Evolutionary conservation across 2,113 vertebrate genomes (phyloP).

Genomic region (Upupa epops): DNA sequence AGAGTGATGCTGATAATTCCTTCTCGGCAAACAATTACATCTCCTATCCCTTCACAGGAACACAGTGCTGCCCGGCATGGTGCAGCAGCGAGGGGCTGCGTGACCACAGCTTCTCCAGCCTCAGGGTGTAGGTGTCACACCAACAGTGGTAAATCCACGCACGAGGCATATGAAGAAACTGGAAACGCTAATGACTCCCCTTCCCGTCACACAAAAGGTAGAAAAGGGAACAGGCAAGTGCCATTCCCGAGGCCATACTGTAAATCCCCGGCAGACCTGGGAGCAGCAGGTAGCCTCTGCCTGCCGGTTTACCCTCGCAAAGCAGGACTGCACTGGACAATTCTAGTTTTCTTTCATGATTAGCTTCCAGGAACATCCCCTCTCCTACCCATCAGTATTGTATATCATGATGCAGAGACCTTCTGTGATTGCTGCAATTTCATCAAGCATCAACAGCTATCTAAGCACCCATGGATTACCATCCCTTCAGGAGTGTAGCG

Average conservation of each 20-base stretch:
- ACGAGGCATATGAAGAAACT: too few species aligned
- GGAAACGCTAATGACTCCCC: slow-evolving; percentile 12
- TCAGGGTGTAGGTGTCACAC: too few species aligned
- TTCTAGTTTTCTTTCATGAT: slow-evolving; percentile 17
- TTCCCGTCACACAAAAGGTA: neutral
- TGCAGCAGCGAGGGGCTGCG: too few species aligned
- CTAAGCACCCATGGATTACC: neutral
- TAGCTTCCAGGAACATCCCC: slow-evolving; percentile 3
- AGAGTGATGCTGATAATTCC: too few species aligned
- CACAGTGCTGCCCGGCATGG: too few species aligned
- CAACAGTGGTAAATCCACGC: too few species aligned
- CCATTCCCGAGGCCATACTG: slow-evolving; percentile 15
- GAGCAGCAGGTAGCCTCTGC: neutral
- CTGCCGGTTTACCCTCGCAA: neutral
- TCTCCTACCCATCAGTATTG: neutral
- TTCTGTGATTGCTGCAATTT: slow-evolving; percentile 34
- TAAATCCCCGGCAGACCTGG: neutral
- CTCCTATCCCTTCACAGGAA: too few species aligned
- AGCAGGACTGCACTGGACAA: neutral
- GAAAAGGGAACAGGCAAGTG: slow-evolving; percentile 12
- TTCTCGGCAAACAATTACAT: too few species aligned
- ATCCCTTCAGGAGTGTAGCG: neutral
- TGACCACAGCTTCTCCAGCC: too few species aligned
- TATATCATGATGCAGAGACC: neutral
- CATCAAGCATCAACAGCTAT: slow-evolving; percentile 7